Base-by-base conservation (phyloP, 2,113 vertebrate species). In the Pomatostomus ruficeps region DNA sequence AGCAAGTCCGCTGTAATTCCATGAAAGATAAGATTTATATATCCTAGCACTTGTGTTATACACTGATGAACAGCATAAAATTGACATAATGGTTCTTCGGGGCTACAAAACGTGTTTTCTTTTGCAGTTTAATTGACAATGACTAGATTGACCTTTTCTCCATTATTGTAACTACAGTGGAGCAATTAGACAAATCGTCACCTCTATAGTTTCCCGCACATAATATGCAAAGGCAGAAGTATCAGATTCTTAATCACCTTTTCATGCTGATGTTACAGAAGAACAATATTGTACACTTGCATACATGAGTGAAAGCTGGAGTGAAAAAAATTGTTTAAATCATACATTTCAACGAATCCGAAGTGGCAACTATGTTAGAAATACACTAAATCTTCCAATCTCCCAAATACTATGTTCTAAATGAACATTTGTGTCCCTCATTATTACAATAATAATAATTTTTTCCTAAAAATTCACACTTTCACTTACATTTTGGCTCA, bases 71-170 rank as follows among this genome's bases (percentile, higher is more conserved):
- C 82, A 85, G 93, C 86, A 96, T 96, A 97, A 97, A 97, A 97
- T 82, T 96, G 97, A 97, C 89, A 95, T 96, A 97, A 97, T 85
- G 79, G 91, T 78, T 97, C 79, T 98, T 97, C 86, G 81, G 67
- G 63, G 72, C 89, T 96, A 95, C 89, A 97, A 75, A 97, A 97
- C 20, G 11, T 75, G 91, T 93, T 95, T 95, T 98, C 66, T 96
- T 97, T 94, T 54, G 17, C 90, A 85, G 88, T 95, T 97, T 98
- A 98, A 98, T 96, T 98, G 96, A 95, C 96, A 97, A 96, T 94
- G 90, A 98, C 96, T 96, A 97, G 84, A 96, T 78, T 97, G 97
- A 98, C 97, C 97, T 98, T 98, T 97, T 96, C 94, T 95, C 83
- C 92, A 63, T 97, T 98, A 98, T 89, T 96, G 92, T 97, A 97